Percentiles rank a stretch among this genome's conserved stretches.
These are phyloP conservation scores for Pegea sp. DNA, from an alignment of 23 tunicate species.

Conservation along the genomic window DNA sequence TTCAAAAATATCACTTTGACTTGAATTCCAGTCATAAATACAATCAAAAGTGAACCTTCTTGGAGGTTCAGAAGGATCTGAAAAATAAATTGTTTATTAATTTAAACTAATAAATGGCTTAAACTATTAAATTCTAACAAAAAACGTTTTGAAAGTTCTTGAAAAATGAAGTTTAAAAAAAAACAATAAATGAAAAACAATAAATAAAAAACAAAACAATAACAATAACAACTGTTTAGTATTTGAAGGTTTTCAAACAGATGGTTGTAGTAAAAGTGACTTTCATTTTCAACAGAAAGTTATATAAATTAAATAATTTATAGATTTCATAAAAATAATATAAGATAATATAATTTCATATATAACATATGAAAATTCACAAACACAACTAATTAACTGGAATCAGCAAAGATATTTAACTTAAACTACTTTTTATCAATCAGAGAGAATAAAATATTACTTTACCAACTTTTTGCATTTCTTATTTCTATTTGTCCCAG, in stretches of 20 bases:
- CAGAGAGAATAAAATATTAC: too few relatives aligned
- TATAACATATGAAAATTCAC: neutral
- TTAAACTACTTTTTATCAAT: too few relatives aligned
- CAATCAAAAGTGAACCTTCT: constrained; percentile 86
- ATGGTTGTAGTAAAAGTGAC: too few relatives aligned
- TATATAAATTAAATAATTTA: too few relatives aligned
- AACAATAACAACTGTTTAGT: too few relatives aligned
- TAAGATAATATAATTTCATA: neutral
- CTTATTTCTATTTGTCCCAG: constrained; percentile 43
- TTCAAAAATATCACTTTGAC: constrained; percentile 89
- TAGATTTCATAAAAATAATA: neutral
- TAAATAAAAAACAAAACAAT: neutral
- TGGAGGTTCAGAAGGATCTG: constrained; percentile 37
- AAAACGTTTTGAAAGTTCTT: neutral
- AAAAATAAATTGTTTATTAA: neutral
- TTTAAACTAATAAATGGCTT: neutral
- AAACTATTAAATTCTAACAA: neutral
- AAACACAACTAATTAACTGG: neutral
- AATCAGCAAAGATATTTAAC: neutral
- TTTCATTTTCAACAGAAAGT: too few relatives aligned
- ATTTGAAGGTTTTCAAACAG: too few relatives aligned
- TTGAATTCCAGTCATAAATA: constrained; percentile 86
- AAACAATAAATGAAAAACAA: neutral
- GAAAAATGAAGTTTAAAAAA: neutral
- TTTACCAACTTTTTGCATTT: constrained; percentile 79